Conservation (phyloP, 2,797 vertebrate genomes). For the Nasua narica region DNA sequence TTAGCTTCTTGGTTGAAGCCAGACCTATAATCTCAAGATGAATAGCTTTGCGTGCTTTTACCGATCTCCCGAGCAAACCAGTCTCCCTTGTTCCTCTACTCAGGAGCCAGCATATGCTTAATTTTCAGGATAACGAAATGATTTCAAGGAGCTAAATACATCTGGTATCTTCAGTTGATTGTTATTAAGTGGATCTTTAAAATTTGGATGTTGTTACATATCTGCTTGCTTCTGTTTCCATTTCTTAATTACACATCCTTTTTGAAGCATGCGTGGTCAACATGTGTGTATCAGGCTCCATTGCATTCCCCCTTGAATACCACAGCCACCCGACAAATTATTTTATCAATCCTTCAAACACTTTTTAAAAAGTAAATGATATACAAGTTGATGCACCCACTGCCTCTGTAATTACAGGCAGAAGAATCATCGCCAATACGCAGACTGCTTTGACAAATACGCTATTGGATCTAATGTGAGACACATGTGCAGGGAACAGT, state of each 20-base stretch:
- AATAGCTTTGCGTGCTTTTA: slow-evolving; percentile 36
- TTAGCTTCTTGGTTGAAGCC: slow-evolving; percentile 60
- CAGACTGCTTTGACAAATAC: background rate
- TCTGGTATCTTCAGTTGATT: slow-evolving; percentile 36
- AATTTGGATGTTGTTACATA: slow-evolving; percentile 7
- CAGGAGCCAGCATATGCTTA: slow-evolving; percentile 63
- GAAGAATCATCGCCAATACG: background rate
- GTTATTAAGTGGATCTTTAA: slow-evolving; percentile 65
- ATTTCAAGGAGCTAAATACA: slow-evolving; percentile 64
- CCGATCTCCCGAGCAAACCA: slow-evolving; percentile 41
- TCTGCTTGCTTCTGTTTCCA: slow-evolving; percentile 16
- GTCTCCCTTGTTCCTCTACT: slow-evolving; percentile 40
- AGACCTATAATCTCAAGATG: slow-evolving; percentile 68
- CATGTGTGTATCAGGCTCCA: background rate
- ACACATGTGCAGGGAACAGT: background rate
- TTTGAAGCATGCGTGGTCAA: background rate
- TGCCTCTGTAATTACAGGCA: background rate
- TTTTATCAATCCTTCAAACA: background rate
- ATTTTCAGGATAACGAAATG: slow-evolving; percentile 70
- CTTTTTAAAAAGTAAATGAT: background rate
- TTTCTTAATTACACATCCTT: background rate
- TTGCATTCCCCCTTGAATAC: background rate
- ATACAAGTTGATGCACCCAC: background rate
- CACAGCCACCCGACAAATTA: background rate
- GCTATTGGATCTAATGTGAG: background rate